Evolutionary conservation across 1,140 invertebrate genomes (phyloP), one percentile per base, ranked within the genome.

Genomic region (Saccostrea cuccullata): DNA sequence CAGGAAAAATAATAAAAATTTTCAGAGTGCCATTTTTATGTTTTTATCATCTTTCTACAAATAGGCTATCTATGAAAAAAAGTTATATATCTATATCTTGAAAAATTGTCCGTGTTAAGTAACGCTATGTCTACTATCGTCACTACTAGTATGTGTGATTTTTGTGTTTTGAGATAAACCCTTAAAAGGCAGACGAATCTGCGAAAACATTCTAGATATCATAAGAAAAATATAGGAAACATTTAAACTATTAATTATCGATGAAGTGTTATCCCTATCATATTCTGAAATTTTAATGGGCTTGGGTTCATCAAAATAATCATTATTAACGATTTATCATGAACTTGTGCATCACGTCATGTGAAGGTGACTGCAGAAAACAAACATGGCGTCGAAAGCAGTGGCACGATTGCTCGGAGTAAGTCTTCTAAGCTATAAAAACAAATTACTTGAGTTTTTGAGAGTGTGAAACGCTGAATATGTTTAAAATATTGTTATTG

Each of bases 331-430:
- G 17, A 4, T 64, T 13, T 4, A 60, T 0, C 6, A 2, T 17
- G 17, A 20, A 20, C 20, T 36, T 15, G 70, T 36, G 70, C 70
- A 77, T 77, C 70, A 77, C 70, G 6, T 13, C 23, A 17, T 8
- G 70, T 84, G 83, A 84, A 84, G 55, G 83, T 84, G 47, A 77
- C 70, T 77, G 70, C 70, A 84, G 56, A 58, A 82, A 84, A 84
- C 83, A 84, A 36, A 84, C 55, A 84, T 84, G 83, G 83, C 83
- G 83, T 56, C 83, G 15, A 56, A 55, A n/a, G 26, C 55, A 26
- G 3, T 84, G 23, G 55, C 47, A 13, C 47, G 55, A 30, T 23
- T 84, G 47, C 83, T 84, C 55, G 26, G 15, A 4, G 70, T 77
- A 77, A 77, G 70, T 64, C 15, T 64, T 64, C n/a, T 64, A 64